Conservation (phyloP, 2,797 vertebrate species). For the Brachyalestes nurse region DNA sequence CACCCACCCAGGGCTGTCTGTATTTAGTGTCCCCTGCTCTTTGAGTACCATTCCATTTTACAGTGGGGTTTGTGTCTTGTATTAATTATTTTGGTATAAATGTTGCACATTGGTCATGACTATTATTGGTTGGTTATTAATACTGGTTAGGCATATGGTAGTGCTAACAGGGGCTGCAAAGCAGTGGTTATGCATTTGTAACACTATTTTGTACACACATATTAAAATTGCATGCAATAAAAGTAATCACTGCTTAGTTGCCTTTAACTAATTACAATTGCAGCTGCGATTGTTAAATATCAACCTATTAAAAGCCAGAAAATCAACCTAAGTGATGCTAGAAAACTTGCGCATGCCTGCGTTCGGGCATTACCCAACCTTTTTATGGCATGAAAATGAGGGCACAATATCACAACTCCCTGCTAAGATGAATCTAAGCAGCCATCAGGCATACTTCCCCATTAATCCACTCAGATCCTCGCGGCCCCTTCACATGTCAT, state of each 20-base stretch:
- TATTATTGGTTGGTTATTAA: not conserved
- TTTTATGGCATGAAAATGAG: constrained; percentile 27
- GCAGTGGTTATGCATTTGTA: too few relatives aligned
- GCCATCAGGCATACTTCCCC: constrained; percentile 50
- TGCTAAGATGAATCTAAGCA: constrained; percentile 46
- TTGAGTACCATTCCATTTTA: not conserved
- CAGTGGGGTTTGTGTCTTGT: not conserved
- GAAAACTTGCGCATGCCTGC: constrained; percentile 5
- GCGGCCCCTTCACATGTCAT: constrained; percentile 47
- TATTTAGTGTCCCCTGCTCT: not conserved
- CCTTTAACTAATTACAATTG: too few relatives aligned
- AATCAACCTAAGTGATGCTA: too few relatives aligned
- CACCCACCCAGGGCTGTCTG: not conserved
- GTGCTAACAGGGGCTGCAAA: too few relatives aligned
- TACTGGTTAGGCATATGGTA: not conserved
- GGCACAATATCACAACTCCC: constrained; percentile 49
- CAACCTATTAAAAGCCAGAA: too few relatives aligned
- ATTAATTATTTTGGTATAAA: not conserved
- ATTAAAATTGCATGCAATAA: too few relatives aligned
- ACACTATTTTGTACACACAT: too few relatives aligned
- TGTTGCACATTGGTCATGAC: not conserved
- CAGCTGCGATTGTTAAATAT: too few relatives aligned
- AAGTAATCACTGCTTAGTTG: too few relatives aligned
- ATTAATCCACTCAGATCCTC: constrained; percentile 56
- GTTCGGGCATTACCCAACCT: constrained; percentile 12